A percentile compares a stretch with the other conserved stretches of the same genome.
phyloP scores from a whole-genome alignment of 2,888 invertebrate genomes.

The Ophonus ardosiacus region DNA sequence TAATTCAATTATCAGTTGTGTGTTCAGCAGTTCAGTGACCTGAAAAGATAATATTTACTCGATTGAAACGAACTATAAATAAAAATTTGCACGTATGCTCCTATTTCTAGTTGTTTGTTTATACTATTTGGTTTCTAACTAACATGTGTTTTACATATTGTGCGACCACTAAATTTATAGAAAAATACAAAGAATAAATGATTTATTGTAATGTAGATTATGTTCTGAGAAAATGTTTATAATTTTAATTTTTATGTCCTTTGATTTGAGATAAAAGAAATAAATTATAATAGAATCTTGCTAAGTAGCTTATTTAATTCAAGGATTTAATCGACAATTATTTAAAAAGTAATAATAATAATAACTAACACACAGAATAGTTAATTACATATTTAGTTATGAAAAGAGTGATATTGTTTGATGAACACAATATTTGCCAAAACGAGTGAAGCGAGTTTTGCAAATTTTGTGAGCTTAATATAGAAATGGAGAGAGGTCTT shows the following conservation, averaged over 20 bases:
- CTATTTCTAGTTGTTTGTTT: slow-evolving; percentile 25
- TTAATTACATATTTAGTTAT: too few species aligned
- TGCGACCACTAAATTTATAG: not conserved
- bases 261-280: not conserved
- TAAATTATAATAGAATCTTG: not conserved
- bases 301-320: not conserved
- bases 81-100: slow-evolving; percentile 38
- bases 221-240: not conserved
- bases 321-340: not conserved
- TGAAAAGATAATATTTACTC: slow-evolving; percentile 39
- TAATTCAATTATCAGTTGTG: slow-evolving; percentile 42
- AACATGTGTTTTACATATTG: slow-evolving; percentile 29
- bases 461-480: too few species aligned
- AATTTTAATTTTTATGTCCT: not conserved
- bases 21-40: slow-evolving; percentile 23
- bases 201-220: too few species aligned
- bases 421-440: too few species aligned
- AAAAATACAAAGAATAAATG: not conserved
- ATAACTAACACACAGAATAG: too few species aligned
- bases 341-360: too few species aligned
- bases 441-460: too few species aligned
- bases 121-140: not conserved
- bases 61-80: slow-evolving; percentile 33
- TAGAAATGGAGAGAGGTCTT: too few species aligned
- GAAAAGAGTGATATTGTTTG: too few species aligned